Base-by-base conservation (phyloP, 2,888 invertebrate species). In the Microplitis manilae region DNA sequence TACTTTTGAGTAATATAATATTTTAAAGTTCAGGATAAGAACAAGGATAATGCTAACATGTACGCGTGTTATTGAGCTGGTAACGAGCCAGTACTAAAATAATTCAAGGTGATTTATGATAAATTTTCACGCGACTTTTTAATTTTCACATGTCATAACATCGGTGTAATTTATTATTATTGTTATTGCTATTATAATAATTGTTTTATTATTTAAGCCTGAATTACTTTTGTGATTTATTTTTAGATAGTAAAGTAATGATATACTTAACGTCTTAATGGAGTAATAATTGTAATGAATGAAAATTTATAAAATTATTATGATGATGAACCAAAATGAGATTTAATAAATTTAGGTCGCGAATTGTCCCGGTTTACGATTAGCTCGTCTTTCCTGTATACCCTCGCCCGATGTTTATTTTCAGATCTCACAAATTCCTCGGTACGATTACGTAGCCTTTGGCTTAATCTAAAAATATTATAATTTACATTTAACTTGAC, bases 401-500 rank as follows among this genome's bases (percentile, higher is more conserved):
- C 71, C 76, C 68, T 69, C 78, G 77, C 67, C 50, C 75, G 75
- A 82, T 77, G 80, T 79, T 82, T 82, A 81, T 84, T 84, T 83
- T 84, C 80, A 81, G 84, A 83, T 72, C 78, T 73, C 64, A 73
- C 71, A 77, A 73, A 79, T 80, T 81, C 77, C 76, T 76, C 71
- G 75, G 68, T 67, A 60, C 69, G 78, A 70, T 79, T 78, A 78
- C 77, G 79, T 73, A 79, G 78, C 79, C 78, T 79, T 73, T 67
- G 50, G 67, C 73, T 78, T 79, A 68, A 68, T 78, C 81, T 81
- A 83, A 80, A 81, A 80, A 81, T 82, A 81, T 82, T 73, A 50
- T 77, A 70, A 74, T 41, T 70, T 59, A 74, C 67, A 64, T 79
- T 39, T 20, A 50, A 69, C 69, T 75, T 75, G 70, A 71, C 71